Evolutionary conservation across 2,113 vertebrate species (phyloP), one percentile per base, ranked within the genome.

Genomic region (Bos taurus): DNA sequence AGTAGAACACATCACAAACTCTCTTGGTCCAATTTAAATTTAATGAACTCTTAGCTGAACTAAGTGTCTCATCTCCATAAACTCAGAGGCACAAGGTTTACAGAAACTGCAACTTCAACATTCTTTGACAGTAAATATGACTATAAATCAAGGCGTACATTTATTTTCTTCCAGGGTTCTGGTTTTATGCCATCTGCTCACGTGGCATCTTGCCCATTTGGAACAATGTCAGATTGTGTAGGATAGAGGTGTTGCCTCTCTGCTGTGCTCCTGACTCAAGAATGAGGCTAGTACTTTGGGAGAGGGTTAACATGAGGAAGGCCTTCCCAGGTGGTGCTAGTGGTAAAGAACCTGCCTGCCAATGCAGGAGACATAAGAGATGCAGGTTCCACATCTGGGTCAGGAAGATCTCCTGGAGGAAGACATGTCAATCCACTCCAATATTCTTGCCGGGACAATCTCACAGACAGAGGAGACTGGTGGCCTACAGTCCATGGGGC

Each of bases 1-100:
- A 90, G 33, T 91, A 88, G 71, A 90, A 82, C 13, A 36, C 23
- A 88, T 71, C 60, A 67, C 13, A 93, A 26, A 16, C 19, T 88
- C 33, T 77, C 62, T 96, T 87, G 64, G 23, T 95, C 57, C 36
- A 81, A 90, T 92, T 95, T 97, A 97, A 97, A 94, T 90, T 90
- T 94, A 94, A 95, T 94, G 88, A 96, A 74, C 60, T 94, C 71
- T 95, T 90, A 84, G 71, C 78, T 83, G 90, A 93, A 62, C 50
- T 96, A 85, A 94, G 80, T 88, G 15, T 60, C 90, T 91, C 23
- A 52, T 91, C 52, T 21, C 13, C 87, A 97, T 97, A 97, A 92
- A 92, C 36, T 89, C 83, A 74, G 64, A 94, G 54, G 57, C 11
- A 46, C 1, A 77, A 67, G 12, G 50, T 48, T 92, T 87, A 88